Evolutionary conservation across 2,888 invertebrate genomes (phyloP), one percentile per base, ranked within the genome.

Genomic region (Phania funesta): DNA sequence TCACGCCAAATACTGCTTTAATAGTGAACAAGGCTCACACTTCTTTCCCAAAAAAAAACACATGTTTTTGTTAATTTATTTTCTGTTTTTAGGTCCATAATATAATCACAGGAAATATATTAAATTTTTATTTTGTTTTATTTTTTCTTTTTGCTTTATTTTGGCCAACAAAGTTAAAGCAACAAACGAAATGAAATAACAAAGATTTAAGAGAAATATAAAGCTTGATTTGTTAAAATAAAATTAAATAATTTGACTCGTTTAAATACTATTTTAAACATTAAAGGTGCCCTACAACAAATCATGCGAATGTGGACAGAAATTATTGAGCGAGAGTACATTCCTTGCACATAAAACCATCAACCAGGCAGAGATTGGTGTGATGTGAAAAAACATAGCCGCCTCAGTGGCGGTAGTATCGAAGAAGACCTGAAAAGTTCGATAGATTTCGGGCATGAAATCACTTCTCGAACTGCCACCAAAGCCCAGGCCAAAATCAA

Each of bases 21-120:
- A 52, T 22, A 41, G 29, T 22, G 13, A 52, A 54, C 44, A 54
- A 50, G 22, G 3, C 13, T 16, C 32, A 62, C 35, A 48, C 38
- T 73, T 73, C 62, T 52, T 38, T 48, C 8, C 6, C 16, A 58
- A 75, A 35, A n/a, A 64, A 29, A 18, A 9, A 9, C 1, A 35
- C 35, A 0, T n/a, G 18, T 60, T 22, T 60, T 52, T 24, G 32
- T 70, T 52, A 22, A 3, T 35, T 18, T 29, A 11, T 50, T 70
- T 46, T 64, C 9, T 38, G 9, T 70, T 35, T 71, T 38, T 24
- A 18, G 46, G 13, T 3, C 29, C 18, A 71, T 50, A 22, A 29
- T 58, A 67, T n/a, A 79, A n/a, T 60, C n/a, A 60, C 60, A 79
- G 67, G 74, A 79, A 79, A 79, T 67, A 16, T 67, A 74, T 74